These are phyloP conservation scores for Agonopterix heracliana DNA, from an alignment of 2,888 invertebrate species.

Conservation along the genomic window DNA sequence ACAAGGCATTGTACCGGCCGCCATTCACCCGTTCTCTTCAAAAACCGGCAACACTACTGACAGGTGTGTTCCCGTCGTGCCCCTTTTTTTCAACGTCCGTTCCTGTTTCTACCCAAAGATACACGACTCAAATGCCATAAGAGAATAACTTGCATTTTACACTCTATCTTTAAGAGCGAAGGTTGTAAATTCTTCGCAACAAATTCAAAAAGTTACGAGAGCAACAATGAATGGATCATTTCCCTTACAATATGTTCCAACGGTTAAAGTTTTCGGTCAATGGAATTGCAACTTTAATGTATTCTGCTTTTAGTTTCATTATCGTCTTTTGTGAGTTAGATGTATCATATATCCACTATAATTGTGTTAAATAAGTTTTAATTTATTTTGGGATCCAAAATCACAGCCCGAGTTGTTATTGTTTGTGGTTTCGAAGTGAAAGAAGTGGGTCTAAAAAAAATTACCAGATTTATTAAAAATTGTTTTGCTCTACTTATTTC, in stretches of 20 bases:
- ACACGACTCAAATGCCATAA: constrained; percentile 28
- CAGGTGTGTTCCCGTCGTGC: constrained; percentile 75
- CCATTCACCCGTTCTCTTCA: constrained; percentile 69
- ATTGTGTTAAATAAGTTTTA: constrained; percentile 52
- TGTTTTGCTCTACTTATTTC: too few relatives aligned
- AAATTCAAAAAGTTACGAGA: constrained; percentile 41
- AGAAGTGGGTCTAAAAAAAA: background rate
- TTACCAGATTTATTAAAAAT: too few relatives aligned
- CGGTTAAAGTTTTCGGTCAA: constrained; percentile 47
- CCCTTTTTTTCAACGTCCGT: constrained; percentile 75
- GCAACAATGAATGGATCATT: constrained; percentile 72
- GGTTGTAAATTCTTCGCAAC: constrained; percentile 26
- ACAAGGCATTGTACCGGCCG: constrained; percentile 50
- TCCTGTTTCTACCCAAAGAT: constrained; percentile 37
- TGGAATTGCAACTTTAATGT: constrained; percentile 36
- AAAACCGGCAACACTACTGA: constrained; percentile 73
- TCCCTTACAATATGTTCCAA: constrained; percentile 69
- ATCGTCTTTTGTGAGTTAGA: constrained; percentile 17
- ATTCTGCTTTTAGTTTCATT: constrained; percentile 21
- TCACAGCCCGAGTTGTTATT: constrained; percentile 33
- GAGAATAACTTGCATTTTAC: constrained; percentile 17
- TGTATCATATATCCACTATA: constrained; percentile 34
- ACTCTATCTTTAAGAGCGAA: constrained; percentile 3
- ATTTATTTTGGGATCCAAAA: constrained; percentile 57
- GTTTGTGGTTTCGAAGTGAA: constrained; percentile 22